Conservation (phyloP, 2,113 vertebrate genomes). For the Ophiodon elongatus region DNA sequence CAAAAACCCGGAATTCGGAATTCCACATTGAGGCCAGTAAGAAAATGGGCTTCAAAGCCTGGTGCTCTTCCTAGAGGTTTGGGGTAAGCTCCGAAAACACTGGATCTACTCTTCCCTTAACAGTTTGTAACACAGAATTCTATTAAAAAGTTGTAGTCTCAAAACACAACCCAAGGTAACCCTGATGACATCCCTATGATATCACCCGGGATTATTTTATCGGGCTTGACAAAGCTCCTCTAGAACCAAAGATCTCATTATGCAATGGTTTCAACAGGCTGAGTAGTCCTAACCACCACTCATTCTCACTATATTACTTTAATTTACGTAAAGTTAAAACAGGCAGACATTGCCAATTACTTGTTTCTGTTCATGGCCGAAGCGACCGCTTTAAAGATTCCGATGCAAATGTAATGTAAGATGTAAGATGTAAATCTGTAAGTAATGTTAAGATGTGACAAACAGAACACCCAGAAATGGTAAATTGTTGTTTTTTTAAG, state of each 20-base stretch:
- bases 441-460: neutral
- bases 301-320: neutral
- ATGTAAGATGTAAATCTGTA: neutral
- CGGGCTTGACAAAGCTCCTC: neutral
- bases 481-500: neutral
- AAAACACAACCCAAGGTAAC: neutral
- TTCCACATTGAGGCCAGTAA: too few relatives aligned
- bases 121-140: neutral
- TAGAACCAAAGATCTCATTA: neutral
- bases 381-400: too few relatives aligned
- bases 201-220: neutral
- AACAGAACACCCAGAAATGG: neutral
- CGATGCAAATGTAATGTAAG: too few relatives aligned
- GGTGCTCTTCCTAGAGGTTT: neutral
- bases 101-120: neutral
- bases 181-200: neutral
- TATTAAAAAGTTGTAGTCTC: neutral
- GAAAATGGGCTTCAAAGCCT: too few relatives aligned
- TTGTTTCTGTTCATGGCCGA: too few relatives aligned
- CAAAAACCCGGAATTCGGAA: too few relatives aligned
- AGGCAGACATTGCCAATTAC: neutral
- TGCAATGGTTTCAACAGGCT: neutral
- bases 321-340: neutral
- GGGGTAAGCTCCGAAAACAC: neutral
- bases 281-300: neutral